A percentile compares a stretch with the other conserved stretches of the same genome.
These are phyloP conservation scores for Triplophysa tibetana DNA, from an alignment of 2,113 vertebrate species.

Conservation along the genomic window DNA sequence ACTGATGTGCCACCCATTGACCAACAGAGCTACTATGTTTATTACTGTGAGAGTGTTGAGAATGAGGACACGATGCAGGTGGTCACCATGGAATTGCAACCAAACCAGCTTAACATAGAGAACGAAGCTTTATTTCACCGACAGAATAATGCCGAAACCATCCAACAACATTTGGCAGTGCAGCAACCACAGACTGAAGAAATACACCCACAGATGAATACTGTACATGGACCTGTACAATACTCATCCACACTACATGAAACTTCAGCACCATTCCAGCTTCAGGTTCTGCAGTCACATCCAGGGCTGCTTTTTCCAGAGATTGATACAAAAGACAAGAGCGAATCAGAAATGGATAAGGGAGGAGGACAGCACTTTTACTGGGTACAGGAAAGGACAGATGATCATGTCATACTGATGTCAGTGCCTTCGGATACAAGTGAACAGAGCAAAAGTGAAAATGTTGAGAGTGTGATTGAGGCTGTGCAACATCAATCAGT, in stretches of 20 bases:
- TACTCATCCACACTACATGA: constrained; percentile 31
- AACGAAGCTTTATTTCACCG: constrained; percentile 17
- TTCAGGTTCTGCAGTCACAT: constrained; percentile 44
- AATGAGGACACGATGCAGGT: constrained; percentile 37
- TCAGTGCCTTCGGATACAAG: constrained; percentile 38
- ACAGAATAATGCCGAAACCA: background rate
- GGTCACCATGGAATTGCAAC: constrained; percentile 20
- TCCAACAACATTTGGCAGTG: constrained; percentile 25
- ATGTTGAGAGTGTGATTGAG: constrained; percentile 18
- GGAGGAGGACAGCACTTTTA: constrained; percentile 56
- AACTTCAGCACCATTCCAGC: constrained; percentile 6
- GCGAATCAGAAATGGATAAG: background rate
- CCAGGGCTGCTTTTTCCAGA: constrained; percentile 42
- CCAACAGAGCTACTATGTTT: constrained; percentile 40
- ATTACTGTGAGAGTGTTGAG: constrained; percentile 9
- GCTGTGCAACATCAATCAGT: constrained; percentile 34
- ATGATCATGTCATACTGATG: constrained; percentile 61
- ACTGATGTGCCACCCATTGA: background rate
- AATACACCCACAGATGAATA: constrained; percentile 34
- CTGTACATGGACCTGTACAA: constrained; percentile 27
- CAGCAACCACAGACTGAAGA: constrained; percentile 43
- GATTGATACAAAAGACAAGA: background rate
- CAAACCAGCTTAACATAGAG: background rate
- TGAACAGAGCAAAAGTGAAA: background rate
- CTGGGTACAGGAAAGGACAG: constrained; percentile 56